Evolutionary conservation across 2,888 invertebrate genomes (phyloP).

Genomic region (Tanytarsus gracilentus): DNA sequence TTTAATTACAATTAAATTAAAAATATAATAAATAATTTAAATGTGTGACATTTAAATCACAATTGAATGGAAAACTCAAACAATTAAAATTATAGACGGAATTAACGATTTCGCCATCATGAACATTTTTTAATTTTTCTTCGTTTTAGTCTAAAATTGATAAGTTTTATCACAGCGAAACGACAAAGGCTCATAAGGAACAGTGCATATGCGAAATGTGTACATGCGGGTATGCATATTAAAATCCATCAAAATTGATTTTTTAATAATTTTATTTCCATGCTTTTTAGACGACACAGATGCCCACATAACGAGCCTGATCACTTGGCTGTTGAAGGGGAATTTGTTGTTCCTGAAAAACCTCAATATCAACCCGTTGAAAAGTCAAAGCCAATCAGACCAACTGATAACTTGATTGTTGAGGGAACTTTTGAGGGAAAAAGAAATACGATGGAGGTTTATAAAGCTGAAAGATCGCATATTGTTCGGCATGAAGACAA

Average conservation of each 20-base stretch:
- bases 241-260: not conserved
- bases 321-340: slow-evolving; percentile 44
- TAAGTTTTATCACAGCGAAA: not conserved
- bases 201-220: slow-evolving; percentile 85
- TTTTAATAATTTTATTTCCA: not conserved
- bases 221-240: slow-evolving; percentile 72
- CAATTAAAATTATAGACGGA: too few species aligned
- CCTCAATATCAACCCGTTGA: slow-evolving; percentile 53
- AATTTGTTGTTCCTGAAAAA: slow-evolving; percentile 45
- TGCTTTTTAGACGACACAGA: slow-evolving; percentile 63
- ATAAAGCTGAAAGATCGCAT: slow-evolving; percentile 54
- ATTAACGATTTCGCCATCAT: too few species aligned
- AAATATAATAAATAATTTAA: not conserved
- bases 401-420: slow-evolving; percentile 45
- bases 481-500: slow-evolving; percentile 57
- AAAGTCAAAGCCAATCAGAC: slow-evolving; percentile 38
- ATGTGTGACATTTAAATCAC: not conserved
- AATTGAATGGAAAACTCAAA: too few species aligned
- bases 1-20: not conserved
- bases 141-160: slow-evolving; percentile 1
- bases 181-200: slow-evolving; percentile 49
- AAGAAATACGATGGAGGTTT: slow-evolving; percentile 44
- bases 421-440: slow-evolving; percentile 39
- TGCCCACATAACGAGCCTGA: slow-evolving; percentile 55
- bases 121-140: not conserved